Conservation (phyloP, 2,113 vertebrate species). For the Gasterosteus aculeatus region DNA sequence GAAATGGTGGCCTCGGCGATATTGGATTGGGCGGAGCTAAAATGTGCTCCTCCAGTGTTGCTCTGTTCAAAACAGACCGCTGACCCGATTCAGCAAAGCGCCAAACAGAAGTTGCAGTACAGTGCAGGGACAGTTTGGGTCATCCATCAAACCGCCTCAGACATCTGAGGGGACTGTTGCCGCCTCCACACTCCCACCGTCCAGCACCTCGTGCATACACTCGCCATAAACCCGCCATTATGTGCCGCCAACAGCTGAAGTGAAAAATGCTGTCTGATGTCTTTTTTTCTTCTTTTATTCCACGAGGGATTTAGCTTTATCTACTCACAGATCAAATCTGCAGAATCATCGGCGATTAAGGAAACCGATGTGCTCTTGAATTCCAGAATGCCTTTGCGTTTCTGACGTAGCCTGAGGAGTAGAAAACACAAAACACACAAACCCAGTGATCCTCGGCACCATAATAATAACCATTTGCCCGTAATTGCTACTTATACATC, state of each 20-base stretch:
- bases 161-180: conserved; percentile 27
- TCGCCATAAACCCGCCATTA: conserved; percentile 9
- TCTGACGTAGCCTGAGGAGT: conserved; percentile 5
- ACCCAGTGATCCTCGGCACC: conserved; percentile 43
- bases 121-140: conserved; percentile 47
- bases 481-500: conserved; percentile 34
- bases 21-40: conserved; percentile 20
- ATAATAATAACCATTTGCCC: conserved; percentile 16
- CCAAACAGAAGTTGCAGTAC: conserved; percentile 42
- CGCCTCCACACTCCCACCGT: conserved; percentile 23
- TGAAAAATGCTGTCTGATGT: conserved; percentile 2
- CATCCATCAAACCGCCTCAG: conserved; percentile 48
- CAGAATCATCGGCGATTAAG: not conserved
- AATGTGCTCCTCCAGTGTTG: conserved; percentile 24
- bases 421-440: conserved; percentile 18
- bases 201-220: conserved; percentile 30
- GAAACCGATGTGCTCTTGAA: not conserved
- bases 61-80: conserved; percentile 12
- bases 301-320: conserved; percentile 10
- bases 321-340: not conserved
- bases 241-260: conserved; percentile 3
- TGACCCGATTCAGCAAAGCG: conserved; percentile 34
- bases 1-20: conserved; percentile 15
- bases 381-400: conserved; percentile 12
- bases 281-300: not conserved